Evolutionary conservation across 2,797 vertebrate species (phyloP).

Genomic region (Myotis vivesi): DNA sequence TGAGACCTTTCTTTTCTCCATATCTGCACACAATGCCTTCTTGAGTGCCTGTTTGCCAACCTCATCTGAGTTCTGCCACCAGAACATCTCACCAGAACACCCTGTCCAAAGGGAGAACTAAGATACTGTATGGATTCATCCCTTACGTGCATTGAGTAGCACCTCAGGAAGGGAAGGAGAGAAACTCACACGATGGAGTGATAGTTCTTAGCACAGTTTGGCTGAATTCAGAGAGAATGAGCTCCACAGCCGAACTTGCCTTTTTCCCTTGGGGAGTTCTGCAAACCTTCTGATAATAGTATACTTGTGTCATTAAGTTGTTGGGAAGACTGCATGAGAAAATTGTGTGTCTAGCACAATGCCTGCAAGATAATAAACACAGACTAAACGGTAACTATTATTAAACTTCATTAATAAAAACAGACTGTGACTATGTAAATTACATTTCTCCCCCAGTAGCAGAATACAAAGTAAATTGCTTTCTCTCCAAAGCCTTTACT

Average conservation of each 20-base stretch:
- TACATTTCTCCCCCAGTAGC: background rate
- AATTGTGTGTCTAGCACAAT: background rate
- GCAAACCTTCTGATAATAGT: background rate
- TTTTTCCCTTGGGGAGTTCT: background rate
- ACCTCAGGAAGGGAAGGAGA: background rate
- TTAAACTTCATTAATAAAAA: background rate
- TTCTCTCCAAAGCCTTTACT: background rate
- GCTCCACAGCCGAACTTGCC: background rate
- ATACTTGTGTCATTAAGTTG: background rate
- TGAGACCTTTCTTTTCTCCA: background rate
- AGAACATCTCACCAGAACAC: background rate
- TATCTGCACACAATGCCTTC: background rate
- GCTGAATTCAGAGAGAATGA: background rate
- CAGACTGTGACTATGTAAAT: background rate
- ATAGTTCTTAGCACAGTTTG: background rate
- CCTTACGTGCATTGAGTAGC: background rate
- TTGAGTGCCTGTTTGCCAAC: background rate
- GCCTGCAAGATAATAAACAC: background rate
- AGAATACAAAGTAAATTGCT: constrained; percentile 27
- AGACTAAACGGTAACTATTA: background rate
- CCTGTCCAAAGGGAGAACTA: background rate
- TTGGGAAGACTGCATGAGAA: background rate
- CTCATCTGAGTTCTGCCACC: background rate
- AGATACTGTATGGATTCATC: background rate
- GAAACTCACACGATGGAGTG: background rate